Conservation (phyloP, 1,140 invertebrate species). For the Linepithema humile region DNA sequence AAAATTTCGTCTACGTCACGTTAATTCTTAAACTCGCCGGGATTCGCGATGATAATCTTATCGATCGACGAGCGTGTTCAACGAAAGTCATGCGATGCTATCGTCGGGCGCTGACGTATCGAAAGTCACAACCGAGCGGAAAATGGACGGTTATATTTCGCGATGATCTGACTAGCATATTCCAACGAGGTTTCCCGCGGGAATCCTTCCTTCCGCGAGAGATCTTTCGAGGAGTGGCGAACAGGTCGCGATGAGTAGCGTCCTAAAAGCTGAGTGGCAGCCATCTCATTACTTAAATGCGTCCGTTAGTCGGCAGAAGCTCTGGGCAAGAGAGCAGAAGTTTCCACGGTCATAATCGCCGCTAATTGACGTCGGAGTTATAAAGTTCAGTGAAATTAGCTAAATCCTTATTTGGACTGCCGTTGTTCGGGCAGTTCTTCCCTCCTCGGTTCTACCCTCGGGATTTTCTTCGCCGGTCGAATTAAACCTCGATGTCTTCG, state of each 20-base stretch:
- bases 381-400: constrained; percentile 82
- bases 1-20: constrained; percentile 38
- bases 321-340: constrained; percentile 75
- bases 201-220: constrained; percentile 33
- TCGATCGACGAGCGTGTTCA: constrained; percentile 7
- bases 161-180: constrained; percentile 52
- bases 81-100: constrained; percentile 15
- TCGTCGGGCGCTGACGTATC: background rate
- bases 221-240: constrained; percentile 33
- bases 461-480: constrained; percentile 47
- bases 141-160: constrained; percentile 60
- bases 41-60: constrained; percentile 43
- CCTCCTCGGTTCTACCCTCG: constrained; percentile 25
- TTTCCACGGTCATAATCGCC: constrained; percentile 82
- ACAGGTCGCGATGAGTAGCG: constrained; percentile 75
- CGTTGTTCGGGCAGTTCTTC: constrained; percentile 65
- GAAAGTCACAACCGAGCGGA: constrained; percentile 41
- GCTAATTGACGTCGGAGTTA: constrained; percentile 81
- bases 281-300: constrained; percentile 81
- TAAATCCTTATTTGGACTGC: constrained; percentile 79
- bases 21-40: constrained; percentile 30
- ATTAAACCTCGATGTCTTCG: constrained; percentile 66
- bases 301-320: constrained; percentile 75
- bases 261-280: constrained; percentile 78
- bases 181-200: constrained; percentile 8